phyloP scores from a whole-genome alignment of 2,888 invertebrate species.

The Trachelus tabidus region DNA sequence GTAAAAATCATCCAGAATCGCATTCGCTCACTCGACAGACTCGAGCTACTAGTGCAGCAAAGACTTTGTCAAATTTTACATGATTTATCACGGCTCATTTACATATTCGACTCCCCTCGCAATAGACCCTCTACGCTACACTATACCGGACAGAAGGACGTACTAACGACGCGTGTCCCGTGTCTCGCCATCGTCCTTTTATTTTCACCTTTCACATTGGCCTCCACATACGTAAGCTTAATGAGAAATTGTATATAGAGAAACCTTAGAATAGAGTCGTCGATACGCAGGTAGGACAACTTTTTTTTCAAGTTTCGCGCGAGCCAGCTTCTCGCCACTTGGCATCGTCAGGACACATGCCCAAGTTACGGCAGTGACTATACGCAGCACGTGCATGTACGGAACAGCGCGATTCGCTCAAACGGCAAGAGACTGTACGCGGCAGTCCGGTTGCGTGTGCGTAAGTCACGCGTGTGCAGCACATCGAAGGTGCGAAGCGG shows the following conservation, averaged over 20 bases:
- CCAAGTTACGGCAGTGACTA: background rate
- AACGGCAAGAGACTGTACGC: background rate
- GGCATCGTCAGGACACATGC: background rate
- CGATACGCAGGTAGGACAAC: constrained; percentile 32
- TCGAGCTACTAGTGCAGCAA: background rate
- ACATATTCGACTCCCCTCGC: constrained; percentile 35
- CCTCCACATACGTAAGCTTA: background rate
- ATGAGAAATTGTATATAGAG: background rate
- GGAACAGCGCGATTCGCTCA: background rate
- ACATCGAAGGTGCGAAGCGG: constrained; percentile 28
- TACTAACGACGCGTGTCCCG: background rate
- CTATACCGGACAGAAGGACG: background rate
- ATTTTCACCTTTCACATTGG: background rate
- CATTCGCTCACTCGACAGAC: background rate
- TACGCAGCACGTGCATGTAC: background rate
- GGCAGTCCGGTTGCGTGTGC: background rate
- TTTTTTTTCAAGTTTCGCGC: constrained; percentile 31
- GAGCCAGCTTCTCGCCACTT: constrained; percentile 8
- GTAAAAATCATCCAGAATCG: background rate
- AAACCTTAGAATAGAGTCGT: constrained; percentile 37
- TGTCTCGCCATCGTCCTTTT: background rate
- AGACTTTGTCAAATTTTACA: constrained; percentile 42
- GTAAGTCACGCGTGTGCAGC: constrained; percentile 4
- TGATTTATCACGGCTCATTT: constrained; percentile 53
- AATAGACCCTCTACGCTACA: background rate